Conservation (phyloP, 64 coral and sea anemone genomes). For the Stichodactyla mertensii region DNA sequence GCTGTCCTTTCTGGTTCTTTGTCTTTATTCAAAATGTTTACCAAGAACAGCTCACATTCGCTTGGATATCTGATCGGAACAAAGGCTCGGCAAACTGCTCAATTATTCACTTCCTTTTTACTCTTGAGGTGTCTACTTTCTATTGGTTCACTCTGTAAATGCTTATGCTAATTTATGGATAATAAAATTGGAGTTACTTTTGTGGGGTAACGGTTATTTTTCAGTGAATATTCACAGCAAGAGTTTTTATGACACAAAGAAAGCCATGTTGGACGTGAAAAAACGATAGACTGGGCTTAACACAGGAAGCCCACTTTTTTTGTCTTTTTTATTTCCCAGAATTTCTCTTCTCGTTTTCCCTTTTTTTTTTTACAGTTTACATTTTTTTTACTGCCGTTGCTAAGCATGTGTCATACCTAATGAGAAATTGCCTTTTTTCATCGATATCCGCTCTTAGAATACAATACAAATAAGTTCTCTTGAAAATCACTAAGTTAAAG, state of each 20-base stretch:
- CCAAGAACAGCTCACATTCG: neutral
- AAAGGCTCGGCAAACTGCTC: neutral
- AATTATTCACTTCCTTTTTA: neutral
- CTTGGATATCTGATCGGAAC: neutral
- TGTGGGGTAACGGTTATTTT: neutral
- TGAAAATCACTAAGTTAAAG: too few relatives aligned
- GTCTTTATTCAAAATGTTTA: neutral
- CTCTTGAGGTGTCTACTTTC: neutral
- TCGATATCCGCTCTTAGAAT: too few relatives aligned
- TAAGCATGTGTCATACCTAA: too few relatives aligned
- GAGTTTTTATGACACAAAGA: neutral
- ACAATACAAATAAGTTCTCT: too few relatives aligned
- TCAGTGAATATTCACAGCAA: neutral
- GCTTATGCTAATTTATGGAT: neutral
- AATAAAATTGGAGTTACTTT: neutral
- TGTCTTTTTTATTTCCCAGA: too few relatives aligned
- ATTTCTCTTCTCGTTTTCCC: too few relatives aligned
- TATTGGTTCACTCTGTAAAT: neutral
- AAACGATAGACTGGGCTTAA: neutral
- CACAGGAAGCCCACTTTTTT: neutral
- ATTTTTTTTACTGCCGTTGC: too few relatives aligned
- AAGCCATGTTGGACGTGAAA: neutral
- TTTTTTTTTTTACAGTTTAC: too few relatives aligned
- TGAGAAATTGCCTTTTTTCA: too few relatives aligned
- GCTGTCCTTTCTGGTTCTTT: neutral